Conservation (phyloP, 2,113 vertebrate species). For the Ardeotis arabs region DNA sequence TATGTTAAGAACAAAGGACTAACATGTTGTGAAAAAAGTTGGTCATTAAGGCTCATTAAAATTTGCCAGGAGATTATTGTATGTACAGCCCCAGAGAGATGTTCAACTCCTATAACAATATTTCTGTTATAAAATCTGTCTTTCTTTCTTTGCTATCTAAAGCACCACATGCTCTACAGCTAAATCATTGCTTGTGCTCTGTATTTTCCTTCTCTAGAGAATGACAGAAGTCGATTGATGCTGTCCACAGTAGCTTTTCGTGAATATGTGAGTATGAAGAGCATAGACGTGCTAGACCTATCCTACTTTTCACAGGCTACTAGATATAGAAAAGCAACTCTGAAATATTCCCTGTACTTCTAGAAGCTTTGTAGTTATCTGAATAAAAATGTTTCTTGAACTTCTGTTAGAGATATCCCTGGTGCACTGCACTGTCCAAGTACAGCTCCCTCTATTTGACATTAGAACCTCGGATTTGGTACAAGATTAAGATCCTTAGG, state of each 20-base stretch:
- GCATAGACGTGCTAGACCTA: not conserved
- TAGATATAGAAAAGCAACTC: not conserved
- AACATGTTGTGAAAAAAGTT: not conserved
- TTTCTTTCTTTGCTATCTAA: not conserved
- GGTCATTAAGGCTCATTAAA: not conserved
- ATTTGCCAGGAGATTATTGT: not conserved
- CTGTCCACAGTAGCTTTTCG: not conserved
- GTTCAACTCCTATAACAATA: not conserved
- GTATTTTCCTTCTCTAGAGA: not conserved
- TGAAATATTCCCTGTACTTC: not conserved
- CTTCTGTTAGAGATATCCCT: not conserved
- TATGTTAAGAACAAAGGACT: not conserved
- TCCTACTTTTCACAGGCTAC: not conserved
- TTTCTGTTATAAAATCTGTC: not conserved
- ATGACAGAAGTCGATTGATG: not conserved
- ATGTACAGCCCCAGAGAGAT: not conserved
- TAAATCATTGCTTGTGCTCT: not conserved
- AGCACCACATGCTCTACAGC: not conserved
- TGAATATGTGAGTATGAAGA: not conserved
- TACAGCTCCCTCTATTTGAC: not conserved
- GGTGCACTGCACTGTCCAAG: not conserved
- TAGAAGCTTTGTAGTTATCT: not conserved
- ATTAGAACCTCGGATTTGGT: not conserved
- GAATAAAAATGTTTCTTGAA: not conserved
- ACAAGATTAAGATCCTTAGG: not conserved